Evolutionary conservation across 53 echinoderm and acorn worm species (phyloP), one percentile per base, ranked within the genome.

Genomic region (Apostichopus leukothele): DNA sequence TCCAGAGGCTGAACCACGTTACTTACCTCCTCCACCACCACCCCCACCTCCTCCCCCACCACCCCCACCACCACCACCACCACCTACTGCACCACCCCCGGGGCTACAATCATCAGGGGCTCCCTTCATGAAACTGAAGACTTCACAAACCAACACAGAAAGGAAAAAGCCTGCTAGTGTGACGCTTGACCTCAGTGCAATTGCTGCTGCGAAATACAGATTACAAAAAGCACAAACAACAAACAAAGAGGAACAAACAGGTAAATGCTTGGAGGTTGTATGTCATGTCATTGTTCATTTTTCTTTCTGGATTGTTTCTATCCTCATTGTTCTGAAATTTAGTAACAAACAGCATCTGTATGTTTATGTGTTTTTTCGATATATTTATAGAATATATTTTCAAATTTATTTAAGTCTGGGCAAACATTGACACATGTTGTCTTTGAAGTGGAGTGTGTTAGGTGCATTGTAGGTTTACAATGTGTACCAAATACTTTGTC

Each of bases 31-130:
- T 7, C 22, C 84, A 11, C 66, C 86, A 3, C 86, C 87, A 18
- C 86, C 87, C 21, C 53, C 79, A 0, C 79, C n/a, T n/a, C n/a
- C n/a, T 63, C 11, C 85, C 1, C 86, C 86, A 1, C 86, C 87
- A 9, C 53, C 79, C 0, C 79, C 84, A 0, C 71, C 71, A 1
- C 71, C 84, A 0, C 63, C 84, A 4, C 60, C 26, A 0, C 84
- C 84, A 11, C 61, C 83, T 5, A 21, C 83, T 10, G 23, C 83
- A 59, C 54, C 54, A 18, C 83, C 60, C 1, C 16, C 83, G 19
- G 83, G 84, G 16, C 63, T 6, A 39, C 39, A 39, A 39, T 39
- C 39, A 39, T 39, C 39, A 39, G 39, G 39, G 39, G 63, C 63
- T 7, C 6, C 63, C 7, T 63, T 16, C 7, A 7, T 16, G 39